Evolutionary conservation across 1,140 invertebrate species (phyloP).

Genomic region (Drosophila triauraria): DNA sequence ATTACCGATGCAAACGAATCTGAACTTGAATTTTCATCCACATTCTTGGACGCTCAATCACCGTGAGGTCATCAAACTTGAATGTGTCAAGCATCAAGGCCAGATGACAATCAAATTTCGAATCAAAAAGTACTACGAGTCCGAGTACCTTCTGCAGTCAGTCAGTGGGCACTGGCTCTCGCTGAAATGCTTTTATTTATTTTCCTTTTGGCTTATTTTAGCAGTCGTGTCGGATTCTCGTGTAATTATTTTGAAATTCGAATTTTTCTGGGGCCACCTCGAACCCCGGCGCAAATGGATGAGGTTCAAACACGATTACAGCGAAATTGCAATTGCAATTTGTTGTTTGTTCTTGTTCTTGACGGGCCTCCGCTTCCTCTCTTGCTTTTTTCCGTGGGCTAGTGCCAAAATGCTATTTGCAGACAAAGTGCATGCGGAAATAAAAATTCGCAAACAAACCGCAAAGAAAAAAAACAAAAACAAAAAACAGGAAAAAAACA

Average conservation of each 20-base stretch:
- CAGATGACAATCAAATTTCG: constrained; percentile 40
- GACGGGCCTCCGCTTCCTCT: constrained; percentile 74
- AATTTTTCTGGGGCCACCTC: constrained; percentile 65
- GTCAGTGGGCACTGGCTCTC: constrained; percentile 15
- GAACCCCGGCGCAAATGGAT: constrained; percentile 6
- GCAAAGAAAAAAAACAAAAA: not conserved
- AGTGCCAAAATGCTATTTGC: constrained; percentile 77
- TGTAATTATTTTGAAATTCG: constrained; percentile 81
- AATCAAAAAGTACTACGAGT: constrained; percentile 6
- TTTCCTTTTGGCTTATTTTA: constrained; percentile 47
- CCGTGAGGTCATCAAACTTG: constrained; percentile 62
- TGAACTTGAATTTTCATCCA: constrained; percentile 39
- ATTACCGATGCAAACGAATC: constrained; percentile 4
- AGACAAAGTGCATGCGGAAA: constrained; percentile 74
- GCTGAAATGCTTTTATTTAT: constrained; percentile 52
- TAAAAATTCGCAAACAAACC: constrained; percentile 45
- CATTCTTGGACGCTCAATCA: constrained; percentile 25
- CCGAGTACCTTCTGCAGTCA: constrained; percentile 15
- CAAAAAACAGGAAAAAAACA: not conserved
- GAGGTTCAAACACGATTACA: constrained; percentile 57
- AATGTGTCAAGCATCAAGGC: constrained; percentile 45
- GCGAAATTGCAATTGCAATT: constrained; percentile 29
- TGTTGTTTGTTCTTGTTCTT: constrained; percentile 60
- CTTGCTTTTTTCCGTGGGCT: constrained; percentile 62
- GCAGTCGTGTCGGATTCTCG: constrained; percentile 40